Evolutionary conservation across 2,888 invertebrate species (phyloP), one percentile per base, ranked within the genome.

Genomic region (Ornithoptera alexandrae): DNA sequence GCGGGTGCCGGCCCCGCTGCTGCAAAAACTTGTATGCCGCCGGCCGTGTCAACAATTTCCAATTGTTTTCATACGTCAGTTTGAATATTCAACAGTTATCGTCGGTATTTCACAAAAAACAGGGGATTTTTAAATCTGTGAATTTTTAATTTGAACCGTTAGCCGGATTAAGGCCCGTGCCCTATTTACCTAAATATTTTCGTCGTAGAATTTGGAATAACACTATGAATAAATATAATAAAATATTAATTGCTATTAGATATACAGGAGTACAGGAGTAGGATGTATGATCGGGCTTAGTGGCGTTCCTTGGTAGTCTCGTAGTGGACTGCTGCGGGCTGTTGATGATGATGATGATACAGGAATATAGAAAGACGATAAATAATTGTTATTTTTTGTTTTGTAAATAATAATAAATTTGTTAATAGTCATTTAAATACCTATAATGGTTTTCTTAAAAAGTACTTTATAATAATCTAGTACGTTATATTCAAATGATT

Each of bases 11-110:
- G 64, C 60, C 70, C 12, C 74, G 76, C 60, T 65, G 70, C 50
- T 65, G 36, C 71, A 72, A 77, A 77, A 76, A 78, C 76, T 76
- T 77, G 72, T 74, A 76, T 76, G 72, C 75, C n/a, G n/a, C n/a
- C n/a, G n/a, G n/a, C n/a, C 73, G 74, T 74, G 74, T 76, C 74
- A 76, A 76, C 75, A 73, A 77, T 71, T 69, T 62, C 20, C 30
- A 39, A 67, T 73, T 71, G 68, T 67, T 70, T 71, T 71, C 70
- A 70, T 72, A 71, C 71, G 65, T 71, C 65, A 69, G 65, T 69
- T 65, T 69, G 69, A 69, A 69, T 69, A 69, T 69, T 69, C 69
- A 69, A 69, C 69, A 65, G 69, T 69, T 69, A 69, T 69, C 65
- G 69, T 65, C 65, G 65, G 65, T 62, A 65, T 69, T 69, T 69